These are phyloP conservation scores for Sclerodermus sp. DNA, from an alignment of 2,888 invertebrate genomes.

Conservation along the genomic window DNA sequence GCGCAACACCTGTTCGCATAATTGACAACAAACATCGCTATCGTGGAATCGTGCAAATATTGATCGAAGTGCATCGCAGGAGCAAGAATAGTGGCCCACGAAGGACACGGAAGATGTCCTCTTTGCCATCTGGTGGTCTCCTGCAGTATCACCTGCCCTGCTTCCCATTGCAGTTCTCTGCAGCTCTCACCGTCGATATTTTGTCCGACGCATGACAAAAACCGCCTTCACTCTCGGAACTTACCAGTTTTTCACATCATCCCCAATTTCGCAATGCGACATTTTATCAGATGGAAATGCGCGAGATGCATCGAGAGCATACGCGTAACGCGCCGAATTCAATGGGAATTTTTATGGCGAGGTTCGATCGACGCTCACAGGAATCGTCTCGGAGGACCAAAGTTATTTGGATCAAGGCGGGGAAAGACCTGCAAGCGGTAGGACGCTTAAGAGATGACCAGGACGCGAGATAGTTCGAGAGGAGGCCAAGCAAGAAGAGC, in stretches of 20 bases:
- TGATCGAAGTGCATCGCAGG: not conserved
- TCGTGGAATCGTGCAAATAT: not conserved
- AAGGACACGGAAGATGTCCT: constrained; percentile 38
- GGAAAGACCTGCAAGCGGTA: not conserved
- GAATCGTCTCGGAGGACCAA: no score
- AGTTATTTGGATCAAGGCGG: no score
- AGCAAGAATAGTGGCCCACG: not conserved
- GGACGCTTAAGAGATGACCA: not conserved
- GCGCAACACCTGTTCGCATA: no score
- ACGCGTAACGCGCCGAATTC: no score
- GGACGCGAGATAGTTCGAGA: not conserved
- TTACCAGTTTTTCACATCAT: no score
- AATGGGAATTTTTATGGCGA: no score
- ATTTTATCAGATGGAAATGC: no score
- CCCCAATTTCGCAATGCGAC: no score
- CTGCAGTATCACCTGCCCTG: constrained; percentile 40
- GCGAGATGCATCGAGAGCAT: no score
- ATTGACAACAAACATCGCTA: no score
- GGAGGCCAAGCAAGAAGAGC: not conserved
- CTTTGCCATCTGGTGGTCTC: constrained; percentile 55
- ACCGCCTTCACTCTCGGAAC: no score
- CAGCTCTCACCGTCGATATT: constrained; percentile 54
- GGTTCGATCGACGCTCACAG: no score
- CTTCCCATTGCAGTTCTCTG: constrained; percentile 44
- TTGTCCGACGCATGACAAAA: constrained; percentile 11